phyloP scores from a whole-genome alignment of 2,888 invertebrate genomes.

The Lissonota sp. region DNA sequence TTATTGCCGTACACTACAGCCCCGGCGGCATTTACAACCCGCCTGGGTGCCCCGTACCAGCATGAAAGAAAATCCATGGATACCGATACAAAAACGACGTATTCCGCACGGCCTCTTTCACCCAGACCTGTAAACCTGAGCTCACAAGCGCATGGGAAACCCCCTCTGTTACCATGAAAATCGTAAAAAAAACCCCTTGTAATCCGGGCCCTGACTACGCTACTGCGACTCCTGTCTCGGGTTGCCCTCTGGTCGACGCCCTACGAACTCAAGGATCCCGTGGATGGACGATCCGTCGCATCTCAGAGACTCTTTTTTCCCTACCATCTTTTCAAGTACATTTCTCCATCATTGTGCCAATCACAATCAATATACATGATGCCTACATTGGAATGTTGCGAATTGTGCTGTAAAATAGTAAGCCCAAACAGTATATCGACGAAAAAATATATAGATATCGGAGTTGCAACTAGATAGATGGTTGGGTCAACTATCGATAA shows the following conservation, averaged over 20 bases:
- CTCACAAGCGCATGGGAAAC: conserved; percentile 50
- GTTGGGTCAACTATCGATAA: no score
- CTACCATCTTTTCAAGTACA: background rate
- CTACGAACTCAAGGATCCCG: conserved; percentile 69
- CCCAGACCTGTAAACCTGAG: conserved; percentile 54
- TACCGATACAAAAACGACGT: conserved; percentile 54
- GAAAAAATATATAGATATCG: no score
- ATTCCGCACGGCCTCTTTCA: conserved; percentile 67
- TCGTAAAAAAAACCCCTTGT: conserved; percentile 76
- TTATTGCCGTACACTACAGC: conserved; percentile 73
- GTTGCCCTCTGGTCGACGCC: conserved; percentile 76
- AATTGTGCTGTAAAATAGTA: no score
- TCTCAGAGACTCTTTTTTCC: background rate
- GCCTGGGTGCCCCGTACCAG: conserved; percentile 65
- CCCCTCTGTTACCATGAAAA: conserved; percentile 59
- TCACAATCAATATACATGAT: no score
- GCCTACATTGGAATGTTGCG: no score
- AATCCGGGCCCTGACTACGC: conserved; percentile 68
- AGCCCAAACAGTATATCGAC: no score
- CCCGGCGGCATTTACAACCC: conserved; percentile 79
- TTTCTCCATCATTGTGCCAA: background rate
- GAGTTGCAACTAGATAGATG: no score
- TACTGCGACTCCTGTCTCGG: conserved; percentile 70
- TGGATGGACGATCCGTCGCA: conserved; percentile 47
- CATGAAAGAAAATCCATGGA: conserved; percentile 50